These are phyloP conservation scores for Vollenhovia emeryi DNA, from an alignment of 1,140 invertebrate genomes.

Conservation along the genomic window DNA sequence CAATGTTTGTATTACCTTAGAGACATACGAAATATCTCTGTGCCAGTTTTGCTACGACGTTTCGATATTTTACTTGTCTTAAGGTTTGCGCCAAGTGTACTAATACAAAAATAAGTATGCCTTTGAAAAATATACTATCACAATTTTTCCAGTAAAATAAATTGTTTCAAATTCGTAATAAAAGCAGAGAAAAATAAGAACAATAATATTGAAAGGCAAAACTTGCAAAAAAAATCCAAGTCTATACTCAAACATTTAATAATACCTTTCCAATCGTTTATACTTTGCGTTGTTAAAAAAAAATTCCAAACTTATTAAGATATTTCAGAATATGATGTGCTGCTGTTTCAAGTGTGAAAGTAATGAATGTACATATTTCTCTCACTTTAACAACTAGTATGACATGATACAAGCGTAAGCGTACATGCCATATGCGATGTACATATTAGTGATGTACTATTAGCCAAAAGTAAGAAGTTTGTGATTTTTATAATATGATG, in stretches of 20 bases:
- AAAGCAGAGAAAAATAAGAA: not conserved
- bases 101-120: conserved; percentile 76
- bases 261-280: not conserved
- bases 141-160: not conserved
- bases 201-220: not conserved
- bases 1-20: conserved; percentile 82
- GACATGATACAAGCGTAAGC: conserved; percentile 73
- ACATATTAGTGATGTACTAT: conserved; percentile 62
- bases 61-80: conserved; percentile 77
- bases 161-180: not conserved
- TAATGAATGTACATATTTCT: conserved; percentile 42
- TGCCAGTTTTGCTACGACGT: conserved; percentile 84
- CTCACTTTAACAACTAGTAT: conserved; percentile 17
- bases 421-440: conserved; percentile 76
- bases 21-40: conserved; percentile 85
- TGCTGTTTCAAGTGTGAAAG: conserved; percentile 38
- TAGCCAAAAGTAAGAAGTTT: conserved; percentile 41
- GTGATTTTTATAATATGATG: conserved; percentile 25
- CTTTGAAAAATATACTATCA: conserved; percentile 42
- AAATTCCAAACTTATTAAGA: not conserved
- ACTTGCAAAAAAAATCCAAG: not conserved
- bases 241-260: not conserved
- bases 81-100: conserved; percentile 76
- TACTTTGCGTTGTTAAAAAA: not conserved
- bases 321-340: conserved; percentile 43